Base-by-base conservation (phyloP, 2,797 vertebrate genomes). In the Anniella stebbinsi region DNA sequence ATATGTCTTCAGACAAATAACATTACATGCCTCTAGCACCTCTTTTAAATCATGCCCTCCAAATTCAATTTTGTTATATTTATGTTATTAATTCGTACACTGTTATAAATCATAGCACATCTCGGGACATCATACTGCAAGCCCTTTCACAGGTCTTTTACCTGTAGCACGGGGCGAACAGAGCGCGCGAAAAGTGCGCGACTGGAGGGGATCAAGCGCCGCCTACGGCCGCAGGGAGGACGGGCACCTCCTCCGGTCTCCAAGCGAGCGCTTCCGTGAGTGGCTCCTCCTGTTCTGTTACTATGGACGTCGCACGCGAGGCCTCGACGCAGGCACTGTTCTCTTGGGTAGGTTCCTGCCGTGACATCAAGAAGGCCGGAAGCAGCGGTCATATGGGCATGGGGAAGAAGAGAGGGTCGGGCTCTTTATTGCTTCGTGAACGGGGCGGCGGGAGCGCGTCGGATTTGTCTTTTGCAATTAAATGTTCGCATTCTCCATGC, bases 341-440 rank as follows among this genome's bases (percentile, higher is more conserved):
- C 4, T 87, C 89, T 0, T 95, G 95, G 95, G 95, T 95, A 89
- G 90, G 95, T 48, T 48, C 30, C 69, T 0, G 23, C 18, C 1
- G 78, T 2, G 11, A 38, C 38, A 7, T 30, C 25, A 3, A 66
- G 0, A n/a, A 48, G 69, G 86, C 63, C 80, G 86, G 89, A 33
- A 15, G 86, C 8, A 13, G 83, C 23, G 28, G 63, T 7, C 54
- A 1, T 28, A 10, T 8, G 48, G 66, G 36, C 18, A 25, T 1
- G 23, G 1, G 18, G 84, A 82, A 18, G 17, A 3, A 41, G 11
- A 30, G 17, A 3, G 28, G 85, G 33, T 1, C 2, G 54, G 67
- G 30, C 41, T 63, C 51, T 12, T 2, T 10, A 10, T 0, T 11
- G n/a, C 12, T 5, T 41, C 28, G 48, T 17, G 48, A 4, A 6